phyloP scores from a whole-genome alignment of 30 jellyfish, hydroid and myxozoan genomes.

The Mastigias papua region DNA sequence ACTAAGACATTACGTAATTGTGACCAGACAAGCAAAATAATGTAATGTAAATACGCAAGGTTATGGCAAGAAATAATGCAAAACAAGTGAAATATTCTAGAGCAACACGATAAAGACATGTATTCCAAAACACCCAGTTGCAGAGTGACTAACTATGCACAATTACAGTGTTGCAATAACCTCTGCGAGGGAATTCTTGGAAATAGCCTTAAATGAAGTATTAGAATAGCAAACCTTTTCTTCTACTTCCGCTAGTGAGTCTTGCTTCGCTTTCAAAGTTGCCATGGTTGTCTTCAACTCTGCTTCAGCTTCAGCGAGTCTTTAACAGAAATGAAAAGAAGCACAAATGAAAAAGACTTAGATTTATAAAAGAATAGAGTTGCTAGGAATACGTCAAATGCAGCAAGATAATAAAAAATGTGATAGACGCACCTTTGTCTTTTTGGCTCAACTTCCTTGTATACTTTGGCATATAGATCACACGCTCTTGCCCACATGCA shows the following conservation, averaged over 20 bases:
- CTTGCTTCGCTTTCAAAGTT: constrained; percentile 87
- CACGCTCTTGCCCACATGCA: constrained; percentile 98
- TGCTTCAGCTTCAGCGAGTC: constrained; percentile 90
- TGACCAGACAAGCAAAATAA: too few species aligned
- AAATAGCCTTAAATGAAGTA: background rate
- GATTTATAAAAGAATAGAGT: background rate
- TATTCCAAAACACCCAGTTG: too few species aligned
- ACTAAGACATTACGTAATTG: too few species aligned
- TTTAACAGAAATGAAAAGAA: background rate
- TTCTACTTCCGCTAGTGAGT: constrained; percentile 90
- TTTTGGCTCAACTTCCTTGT: constrained; percentile 87
- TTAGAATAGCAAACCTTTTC: constrained; percentile 59
- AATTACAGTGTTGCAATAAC: too few species aligned
- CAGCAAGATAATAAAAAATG: background rate
- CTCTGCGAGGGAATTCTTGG: too few species aligned
- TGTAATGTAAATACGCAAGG: too few species aligned
- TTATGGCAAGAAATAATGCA: too few species aligned
- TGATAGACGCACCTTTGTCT: constrained; percentile 79
- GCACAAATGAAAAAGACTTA: background rate
- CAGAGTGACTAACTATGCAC: too few species aligned
- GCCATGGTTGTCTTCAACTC: constrained; percentile 90
- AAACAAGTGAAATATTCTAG: too few species aligned
- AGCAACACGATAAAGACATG: too few species aligned
- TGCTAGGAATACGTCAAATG: background rate
- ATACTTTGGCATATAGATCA: constrained; percentile 83